phyloP scores from a whole-genome alignment of 2,888 invertebrate species.

The Thyatira batis region DNA sequence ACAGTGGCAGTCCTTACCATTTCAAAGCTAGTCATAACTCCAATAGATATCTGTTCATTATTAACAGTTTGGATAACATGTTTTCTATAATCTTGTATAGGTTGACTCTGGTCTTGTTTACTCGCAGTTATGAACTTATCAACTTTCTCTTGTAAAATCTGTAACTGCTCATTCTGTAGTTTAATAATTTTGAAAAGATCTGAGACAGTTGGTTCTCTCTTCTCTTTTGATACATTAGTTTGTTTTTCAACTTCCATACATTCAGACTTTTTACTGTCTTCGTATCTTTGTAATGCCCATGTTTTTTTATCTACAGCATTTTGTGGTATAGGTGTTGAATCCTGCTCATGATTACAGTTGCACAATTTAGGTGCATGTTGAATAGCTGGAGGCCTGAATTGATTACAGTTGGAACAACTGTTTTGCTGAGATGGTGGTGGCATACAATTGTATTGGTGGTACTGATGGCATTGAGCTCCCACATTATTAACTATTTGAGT shows the following conservation, averaged over 20 bases:
- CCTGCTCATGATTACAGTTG: conserved; percentile 20
- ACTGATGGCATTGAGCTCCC: conserved; percentile 10
- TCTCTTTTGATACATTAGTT: conserved; percentile 56
- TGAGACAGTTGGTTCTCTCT: conserved; percentile 78
- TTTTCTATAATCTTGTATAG: conserved; percentile 50
- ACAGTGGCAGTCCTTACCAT: conserved; percentile 77
- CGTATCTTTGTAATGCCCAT: conserved; percentile 64
- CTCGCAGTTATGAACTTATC: conserved; percentile 74
- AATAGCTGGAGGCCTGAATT: conserved; percentile 14
- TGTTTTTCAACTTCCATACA: conserved; percentile 58
- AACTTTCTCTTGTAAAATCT: conserved; percentile 84
- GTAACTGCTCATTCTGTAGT: conserved; percentile 85
- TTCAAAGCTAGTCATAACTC: conserved; percentile 88
- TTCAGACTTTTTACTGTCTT: conserved; percentile 44
- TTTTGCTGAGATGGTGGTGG: conserved; percentile 20
- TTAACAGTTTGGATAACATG: conserved; percentile 59
- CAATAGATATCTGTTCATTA: conserved; percentile 83
- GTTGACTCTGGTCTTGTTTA: conserved; percentile 36
- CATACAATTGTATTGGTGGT: conserved; percentile 24
- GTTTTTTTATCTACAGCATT: conserved; percentile 66
- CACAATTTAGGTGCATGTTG: conserved; percentile 21
- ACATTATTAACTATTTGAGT: conserved; percentile 5
- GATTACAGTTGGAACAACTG: conserved; percentile 29
- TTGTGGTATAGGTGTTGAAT: conserved; percentile 18
- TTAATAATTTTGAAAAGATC: conserved; percentile 85